Percentiles rank a stretch among this genome's conserved stretches.
phyloP scores from a whole-genome alignment of 2,888 invertebrate genomes.

The Choreutis nemorana region DNA sequence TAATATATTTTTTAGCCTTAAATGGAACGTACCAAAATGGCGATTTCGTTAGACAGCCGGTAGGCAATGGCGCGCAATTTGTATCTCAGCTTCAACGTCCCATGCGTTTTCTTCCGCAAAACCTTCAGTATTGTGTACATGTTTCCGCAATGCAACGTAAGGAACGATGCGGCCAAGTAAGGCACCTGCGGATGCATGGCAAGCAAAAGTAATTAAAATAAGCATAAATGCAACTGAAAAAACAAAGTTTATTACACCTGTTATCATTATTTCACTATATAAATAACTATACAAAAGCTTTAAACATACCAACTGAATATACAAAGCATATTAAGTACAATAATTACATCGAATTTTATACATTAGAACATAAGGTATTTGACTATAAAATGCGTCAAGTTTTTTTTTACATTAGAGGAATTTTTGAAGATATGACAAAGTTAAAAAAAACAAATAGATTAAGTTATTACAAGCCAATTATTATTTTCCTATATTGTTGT shows the following conservation, averaged over 20 bases:
- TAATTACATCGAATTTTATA: too few species aligned
- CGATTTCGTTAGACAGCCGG: constrained; percentile 51
- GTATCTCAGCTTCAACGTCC: constrained; percentile 67
- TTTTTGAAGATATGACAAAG: too few species aligned
- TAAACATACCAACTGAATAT: not conserved
- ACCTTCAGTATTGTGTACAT: constrained; percentile 85
- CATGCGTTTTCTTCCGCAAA: constrained; percentile 82
- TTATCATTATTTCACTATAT: constrained; percentile 19
- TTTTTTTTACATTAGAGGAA: too few species aligned
- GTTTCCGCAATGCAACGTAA: constrained; percentile 89
- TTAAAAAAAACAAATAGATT: too few species aligned
- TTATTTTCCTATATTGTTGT: too few species aligned
- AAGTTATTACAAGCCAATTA: too few species aligned
- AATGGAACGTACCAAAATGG: constrained; percentile 46
- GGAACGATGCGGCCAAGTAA: constrained; percentile 83
- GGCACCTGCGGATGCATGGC: constrained; percentile 70
- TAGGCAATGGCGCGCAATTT: constrained; percentile 62
- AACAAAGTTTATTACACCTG: constrained; percentile 49
- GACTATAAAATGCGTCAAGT: too few species aligned
- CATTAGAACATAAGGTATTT: too few species aligned
- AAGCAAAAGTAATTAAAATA: constrained; percentile 22
- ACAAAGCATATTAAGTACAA: constrained; percentile 1
- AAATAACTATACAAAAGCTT: constrained; percentile 21
- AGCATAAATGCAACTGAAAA: constrained; percentile 33
- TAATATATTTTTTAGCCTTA: too few species aligned